A percentile compares a stretch with the other conserved stretches of the same genome.
Conservation (phyloP, 2,797 vertebrate genomes). For the Arrhamphus sclerolepis region DNA sequence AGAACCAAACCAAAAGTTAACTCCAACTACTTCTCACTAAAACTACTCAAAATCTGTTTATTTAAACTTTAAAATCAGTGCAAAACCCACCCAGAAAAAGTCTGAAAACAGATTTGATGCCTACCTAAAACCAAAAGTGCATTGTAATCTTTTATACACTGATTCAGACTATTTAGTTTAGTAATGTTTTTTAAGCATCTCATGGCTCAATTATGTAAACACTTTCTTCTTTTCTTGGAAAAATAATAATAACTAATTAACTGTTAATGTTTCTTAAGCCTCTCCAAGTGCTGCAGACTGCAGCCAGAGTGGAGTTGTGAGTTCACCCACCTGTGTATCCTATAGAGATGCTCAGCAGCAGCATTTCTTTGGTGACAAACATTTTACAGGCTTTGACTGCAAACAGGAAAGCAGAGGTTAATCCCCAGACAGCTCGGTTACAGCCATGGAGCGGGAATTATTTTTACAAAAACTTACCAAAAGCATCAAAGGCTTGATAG, state of each 20-base stretch:
- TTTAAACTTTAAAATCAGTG: neutral
- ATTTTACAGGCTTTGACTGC: constrained; percentile 89
- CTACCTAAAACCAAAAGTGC: too few species aligned
- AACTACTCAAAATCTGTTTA: neutral
- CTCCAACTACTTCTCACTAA: neutral
- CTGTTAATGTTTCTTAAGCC: too few species aligned
- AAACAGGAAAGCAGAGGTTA: constrained; percentile 25
- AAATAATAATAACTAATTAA: too few species aligned
- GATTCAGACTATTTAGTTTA: too few species aligned
- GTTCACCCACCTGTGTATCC: constrained; percentile 90
- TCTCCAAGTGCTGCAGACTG: neutral
- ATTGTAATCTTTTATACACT: too few species aligned
- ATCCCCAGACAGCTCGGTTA: neutral
- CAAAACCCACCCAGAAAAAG: neutral
- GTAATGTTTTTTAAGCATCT: too few species aligned
- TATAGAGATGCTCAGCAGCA: constrained; percentile 89
- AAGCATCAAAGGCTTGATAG: constrained; percentile 88
- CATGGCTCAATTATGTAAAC: too few species aligned
- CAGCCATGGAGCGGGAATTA: neutral
- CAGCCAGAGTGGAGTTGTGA: neutral
- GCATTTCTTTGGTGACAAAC: constrained; percentile 90
- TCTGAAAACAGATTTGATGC: too few species aligned
- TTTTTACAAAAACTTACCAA: constrained; percentile 83
- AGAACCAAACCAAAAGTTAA: neutral
- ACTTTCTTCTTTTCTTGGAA: too few species aligned